These are phyloP conservation scores for Synergus itoensis DNA, from an alignment of 2,888 invertebrate genomes.

Conservation along the genomic window DNA sequence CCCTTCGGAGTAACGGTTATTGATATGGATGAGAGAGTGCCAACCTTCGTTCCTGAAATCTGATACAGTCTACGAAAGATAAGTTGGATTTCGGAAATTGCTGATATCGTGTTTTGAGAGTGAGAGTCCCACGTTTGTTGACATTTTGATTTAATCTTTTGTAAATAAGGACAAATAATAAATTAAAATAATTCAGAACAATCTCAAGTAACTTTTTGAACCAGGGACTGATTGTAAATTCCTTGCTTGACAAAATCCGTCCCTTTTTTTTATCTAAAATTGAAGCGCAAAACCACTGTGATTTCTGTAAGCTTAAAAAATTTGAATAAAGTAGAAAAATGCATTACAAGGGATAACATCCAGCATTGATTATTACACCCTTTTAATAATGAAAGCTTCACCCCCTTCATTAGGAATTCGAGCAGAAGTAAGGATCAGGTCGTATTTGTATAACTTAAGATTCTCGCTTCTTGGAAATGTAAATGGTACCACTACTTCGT, in stretches of 20 bases:
- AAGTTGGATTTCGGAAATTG: conserved; percentile 41
- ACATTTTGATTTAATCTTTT: not conserved
- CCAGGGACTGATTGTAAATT: too few relatives aligned
- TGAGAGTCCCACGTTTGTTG: not conserved
- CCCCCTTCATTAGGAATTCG: conserved; percentile 61
- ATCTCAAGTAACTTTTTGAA: too few relatives aligned
- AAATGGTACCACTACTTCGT: conserved; percentile 62
- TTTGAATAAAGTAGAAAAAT: not conserved
- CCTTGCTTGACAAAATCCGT: too few relatives aligned
- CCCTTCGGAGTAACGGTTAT: conserved; percentile 54
- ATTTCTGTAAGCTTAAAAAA: not conserved
- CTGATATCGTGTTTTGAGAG: conserved; percentile 44
- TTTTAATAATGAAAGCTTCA: conserved; percentile 30
- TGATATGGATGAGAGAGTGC: conserved; percentile 61
- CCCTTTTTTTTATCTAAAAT: too few relatives aligned
- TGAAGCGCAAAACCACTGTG: too few relatives aligned
- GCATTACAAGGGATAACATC: not conserved
- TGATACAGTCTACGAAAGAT: conserved; percentile 16
- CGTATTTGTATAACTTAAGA: conserved; percentile 52
- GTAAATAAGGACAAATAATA: too few relatives aligned
- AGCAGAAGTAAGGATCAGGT: conserved; percentile 53
- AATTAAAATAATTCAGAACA: too few relatives aligned
- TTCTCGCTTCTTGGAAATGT: conserved; percentile 58
- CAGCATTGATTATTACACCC: not conserved
- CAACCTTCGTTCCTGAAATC: not conserved